Conservation (phyloP, 1,140 invertebrate species). For the Lysiphlebus fabarum region DNA sequence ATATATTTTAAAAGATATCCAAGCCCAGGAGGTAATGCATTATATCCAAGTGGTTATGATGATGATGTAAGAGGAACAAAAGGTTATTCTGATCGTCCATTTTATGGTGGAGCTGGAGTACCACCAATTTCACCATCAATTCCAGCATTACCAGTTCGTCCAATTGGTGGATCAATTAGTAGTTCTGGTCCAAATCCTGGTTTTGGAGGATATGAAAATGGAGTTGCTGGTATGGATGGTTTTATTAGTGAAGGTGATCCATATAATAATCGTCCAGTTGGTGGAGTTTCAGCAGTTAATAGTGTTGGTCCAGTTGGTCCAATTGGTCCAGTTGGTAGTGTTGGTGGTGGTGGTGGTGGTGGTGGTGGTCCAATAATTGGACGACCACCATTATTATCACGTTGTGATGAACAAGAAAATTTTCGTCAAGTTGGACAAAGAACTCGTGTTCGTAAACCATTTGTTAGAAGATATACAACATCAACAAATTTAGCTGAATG, state of each 20-base stretch:
- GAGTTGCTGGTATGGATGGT: slow-evolving; percentile 46
- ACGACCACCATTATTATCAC: slow-evolving; percentile 51
- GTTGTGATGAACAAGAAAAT: slow-evolving; percentile 75
- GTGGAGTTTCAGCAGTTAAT: slow-evolving; percentile 6
- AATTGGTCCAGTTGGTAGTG: slow-evolving; percentile 47
- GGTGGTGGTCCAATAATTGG: slow-evolving; percentile 50
- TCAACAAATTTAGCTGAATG: slow-evolving; percentile 73
- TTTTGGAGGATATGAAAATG: slow-evolving; percentile 41
- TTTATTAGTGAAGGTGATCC: slow-evolving; percentile 51
- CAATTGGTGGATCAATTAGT: slow-evolving; percentile 8
- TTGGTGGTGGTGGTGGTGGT: slow-evolving; percentile 43
- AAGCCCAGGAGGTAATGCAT: slow-evolving; percentile 18
- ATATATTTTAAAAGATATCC: slow-evolving; percentile 28
- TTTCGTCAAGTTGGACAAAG: slow-evolving; percentile 76
- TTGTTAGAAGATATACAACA: slow-evolving; percentile 70
- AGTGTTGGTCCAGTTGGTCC: slow-evolving; percentile 49
- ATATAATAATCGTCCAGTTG: slow-evolving; percentile 45
- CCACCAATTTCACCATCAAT: slow-evolving; percentile 19
- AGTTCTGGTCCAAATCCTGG: slow-evolving; percentile 1
- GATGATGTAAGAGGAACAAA: slow-evolving; percentile 38
- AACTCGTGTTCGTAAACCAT: slow-evolving; percentile 73
- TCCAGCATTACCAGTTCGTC: slow-evolving; percentile 23
- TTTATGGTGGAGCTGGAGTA: slow-evolving; percentile 38
- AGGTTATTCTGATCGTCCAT: slow-evolving; percentile 39
- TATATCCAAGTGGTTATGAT: slow-evolving; percentile 30